These are phyloP conservation scores for Echiichthys vipera DNA, from an alignment of 2,797 vertebrate genomes.

Conservation along the genomic window DNA sequence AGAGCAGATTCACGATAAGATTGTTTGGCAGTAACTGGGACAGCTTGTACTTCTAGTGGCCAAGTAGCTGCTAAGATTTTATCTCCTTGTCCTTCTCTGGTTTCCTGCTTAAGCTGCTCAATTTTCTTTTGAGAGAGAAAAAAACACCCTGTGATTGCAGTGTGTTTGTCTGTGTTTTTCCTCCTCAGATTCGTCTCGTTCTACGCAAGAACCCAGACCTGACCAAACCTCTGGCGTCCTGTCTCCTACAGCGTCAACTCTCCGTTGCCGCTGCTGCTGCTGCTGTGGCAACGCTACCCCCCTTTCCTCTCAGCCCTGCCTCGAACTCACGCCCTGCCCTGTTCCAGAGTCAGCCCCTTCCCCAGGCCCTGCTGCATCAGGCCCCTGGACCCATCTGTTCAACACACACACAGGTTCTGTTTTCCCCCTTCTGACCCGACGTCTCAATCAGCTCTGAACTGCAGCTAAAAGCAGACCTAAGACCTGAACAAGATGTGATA, in stretches of 20 bases:
- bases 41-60: not conserved
- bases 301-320: slow-evolving; percentile 87
- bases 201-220: slow-evolving; percentile 89
- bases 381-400: slow-evolving; percentile 90
- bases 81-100: slow-evolving; percentile 4
- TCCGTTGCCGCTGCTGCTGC: slow-evolving; percentile 87
- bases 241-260: slow-evolving; percentile 87
- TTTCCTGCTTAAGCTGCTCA: slow-evolving; percentile 7
- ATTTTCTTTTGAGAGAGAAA: slow-evolving; percentile 1
- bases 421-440: slow-evolving; percentile 91
- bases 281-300: slow-evolving; percentile 86
- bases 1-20: slow-evolving; percentile 1
- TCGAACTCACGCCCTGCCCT: slow-evolving; percentile 86
- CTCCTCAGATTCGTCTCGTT: slow-evolving; percentile 87
- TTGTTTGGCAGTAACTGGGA: slow-evolving; percentile 23
- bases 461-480: slow-evolving; percentile 13
- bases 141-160: not conserved
- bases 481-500: slow-evolving; percentile 38
- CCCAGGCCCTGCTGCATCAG: slow-evolving; percentile 89
- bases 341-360: slow-evolving; percentile 89
- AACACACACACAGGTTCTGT: slow-evolving; percentile 89
- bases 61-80: not conserved
- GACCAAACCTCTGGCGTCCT: slow-evolving; percentile 89
- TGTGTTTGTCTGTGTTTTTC: slow-evolving; percentile 38
- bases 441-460: slow-evolving; percentile 34